phyloP scores from a whole-genome alignment of 53 echinoderm and acorn worm genomes.

The Stichopus horrens region DNA sequence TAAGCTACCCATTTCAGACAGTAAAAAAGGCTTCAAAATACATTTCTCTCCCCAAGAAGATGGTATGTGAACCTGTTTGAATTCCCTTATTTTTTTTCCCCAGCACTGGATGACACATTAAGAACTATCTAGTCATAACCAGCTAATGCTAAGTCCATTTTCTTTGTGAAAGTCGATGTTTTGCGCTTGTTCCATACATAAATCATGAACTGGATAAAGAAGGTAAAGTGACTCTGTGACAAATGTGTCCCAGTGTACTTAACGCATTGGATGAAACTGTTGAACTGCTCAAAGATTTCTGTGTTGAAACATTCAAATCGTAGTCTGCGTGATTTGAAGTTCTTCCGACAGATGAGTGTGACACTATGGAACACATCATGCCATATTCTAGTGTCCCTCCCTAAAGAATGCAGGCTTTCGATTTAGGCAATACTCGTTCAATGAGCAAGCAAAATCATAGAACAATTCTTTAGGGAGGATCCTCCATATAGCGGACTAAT shows the following conservation, averaged over 20 bases:
- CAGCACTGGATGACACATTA: no score
- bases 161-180: not conserved
- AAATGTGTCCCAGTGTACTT: slow-evolving; percentile 30
- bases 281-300: slow-evolving; percentile 30
- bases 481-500: slow-evolving; percentile 19
- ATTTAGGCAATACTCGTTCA: slow-evolving; percentile 29
- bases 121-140: not conserved
- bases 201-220: no score
- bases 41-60: no score
- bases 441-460: slow-evolving; percentile 24
- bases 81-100: no score
- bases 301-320: slow-evolving; percentile 20
- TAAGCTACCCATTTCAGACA: no score
- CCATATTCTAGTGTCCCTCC: slow-evolving; percentile 25
- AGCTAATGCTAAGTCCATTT: slow-evolving; percentile 24
- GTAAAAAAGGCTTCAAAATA: no score
- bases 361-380: slow-evolving; percentile 33
- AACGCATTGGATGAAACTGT: slow-evolving; percentile 11
- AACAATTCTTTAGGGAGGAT: slow-evolving; percentile 6
- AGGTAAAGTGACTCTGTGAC: not conserved
- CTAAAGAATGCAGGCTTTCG: slow-evolving; percentile 7
- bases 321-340: slow-evolving; percentile 17
- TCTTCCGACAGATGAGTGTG: slow-evolving; percentile 11
- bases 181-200: no score
- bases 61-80: no score